Percentiles rank a stretch among this genome's conserved stretches.
phyloP scores from a whole-genome alignment of 2,888 invertebrate species.

The Carterocephalus palaemon region DNA sequence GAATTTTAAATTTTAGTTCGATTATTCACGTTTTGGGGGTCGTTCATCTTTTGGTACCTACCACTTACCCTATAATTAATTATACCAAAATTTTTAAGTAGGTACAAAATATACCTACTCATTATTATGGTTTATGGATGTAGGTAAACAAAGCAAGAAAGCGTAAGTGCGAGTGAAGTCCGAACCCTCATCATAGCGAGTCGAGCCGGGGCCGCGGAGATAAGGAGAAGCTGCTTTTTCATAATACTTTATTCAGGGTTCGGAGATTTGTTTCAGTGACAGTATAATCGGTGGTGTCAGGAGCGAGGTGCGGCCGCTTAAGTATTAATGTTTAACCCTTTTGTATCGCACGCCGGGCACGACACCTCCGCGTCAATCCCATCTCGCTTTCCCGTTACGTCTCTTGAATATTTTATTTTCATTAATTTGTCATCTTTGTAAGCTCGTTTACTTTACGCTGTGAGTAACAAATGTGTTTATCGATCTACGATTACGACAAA shows the following conservation, averaged over 20 bases:
- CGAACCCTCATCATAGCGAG: constrained; percentile 68
- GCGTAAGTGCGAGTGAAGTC: constrained; percentile 32
- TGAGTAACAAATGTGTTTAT: constrained; percentile 12
- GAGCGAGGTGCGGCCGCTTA: constrained; percentile 63
- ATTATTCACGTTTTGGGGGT: too few species aligned
- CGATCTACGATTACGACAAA: background rate
- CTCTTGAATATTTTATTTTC: constrained; percentile 69
- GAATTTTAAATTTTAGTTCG: too few species aligned
- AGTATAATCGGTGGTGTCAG: constrained; percentile 72
- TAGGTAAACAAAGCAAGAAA: constrained; percentile 20
- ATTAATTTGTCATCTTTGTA: constrained; percentile 67
- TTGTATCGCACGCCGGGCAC: constrained; percentile 56
- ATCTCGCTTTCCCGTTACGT: constrained; percentile 45
- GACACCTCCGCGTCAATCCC: constrained; percentile 68
- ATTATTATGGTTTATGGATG: too few species aligned
- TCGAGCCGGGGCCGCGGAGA: constrained; percentile 50
- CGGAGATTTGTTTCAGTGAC: constrained; percentile 70
- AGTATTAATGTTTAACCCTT: constrained; percentile 76
- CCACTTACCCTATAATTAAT: too few species aligned
- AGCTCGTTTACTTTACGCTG: constrained; percentile 39
- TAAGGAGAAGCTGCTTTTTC: constrained; percentile 72
- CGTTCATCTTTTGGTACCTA: too few species aligned
- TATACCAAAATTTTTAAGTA: too few species aligned
- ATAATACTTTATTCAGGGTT: constrained; percentile 75
- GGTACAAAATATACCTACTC: too few species aligned